A percentile compares a stretch with the other conserved stretches of the same genome.
Conservation (phyloP, 1,140 invertebrate genomes). For the Scaptomyza hsui region DNA sequence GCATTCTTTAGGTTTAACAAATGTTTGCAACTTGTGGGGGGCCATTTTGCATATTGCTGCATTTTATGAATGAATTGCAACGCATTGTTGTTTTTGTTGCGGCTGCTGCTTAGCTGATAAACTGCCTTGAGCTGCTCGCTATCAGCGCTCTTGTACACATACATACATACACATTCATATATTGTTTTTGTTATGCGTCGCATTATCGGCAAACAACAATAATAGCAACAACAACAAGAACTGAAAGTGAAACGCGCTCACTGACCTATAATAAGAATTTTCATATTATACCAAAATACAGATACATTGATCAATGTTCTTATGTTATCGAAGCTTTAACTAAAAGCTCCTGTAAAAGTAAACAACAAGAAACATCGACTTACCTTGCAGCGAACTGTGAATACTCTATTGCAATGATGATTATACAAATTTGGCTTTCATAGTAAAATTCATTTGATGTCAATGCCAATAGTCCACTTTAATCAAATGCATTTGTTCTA, state of each 20-base stretch:
- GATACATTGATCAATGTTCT: too few relatives aligned
- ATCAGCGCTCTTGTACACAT: constrained; percentile 19
- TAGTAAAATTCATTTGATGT: too few relatives aligned
- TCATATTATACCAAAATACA: constrained; percentile 44
- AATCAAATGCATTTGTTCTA: background rate
- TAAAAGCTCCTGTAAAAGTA: too few relatives aligned
- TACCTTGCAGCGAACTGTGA: too few relatives aligned
- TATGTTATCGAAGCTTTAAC: too few relatives aligned
- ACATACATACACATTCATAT: background rate
- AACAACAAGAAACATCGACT: too few relatives aligned
- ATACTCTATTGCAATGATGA: too few relatives aligned
- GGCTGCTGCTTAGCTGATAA: constrained; percentile 61
- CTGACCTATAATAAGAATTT: constrained; percentile 79
- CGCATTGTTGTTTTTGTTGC: constrained; percentile 31
- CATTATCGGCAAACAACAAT: constrained; percentile 54
- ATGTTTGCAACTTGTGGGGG: constrained; percentile 20
- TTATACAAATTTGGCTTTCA: too few relatives aligned
- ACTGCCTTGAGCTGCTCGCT: constrained; percentile 65
- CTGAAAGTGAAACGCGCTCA: constrained; percentile 76
- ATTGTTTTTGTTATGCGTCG: constrained; percentile 21
- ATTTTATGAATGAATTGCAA: constrained; percentile 73
- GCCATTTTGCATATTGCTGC: constrained; percentile 44
- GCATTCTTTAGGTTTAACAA: constrained; percentile 24
- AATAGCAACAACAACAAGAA: constrained; percentile 29
- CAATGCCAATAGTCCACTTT: background rate